Evolutionary conservation across 2,113 vertebrate genomes (phyloP).

Genomic region (Oryzias javanicus): DNA sequence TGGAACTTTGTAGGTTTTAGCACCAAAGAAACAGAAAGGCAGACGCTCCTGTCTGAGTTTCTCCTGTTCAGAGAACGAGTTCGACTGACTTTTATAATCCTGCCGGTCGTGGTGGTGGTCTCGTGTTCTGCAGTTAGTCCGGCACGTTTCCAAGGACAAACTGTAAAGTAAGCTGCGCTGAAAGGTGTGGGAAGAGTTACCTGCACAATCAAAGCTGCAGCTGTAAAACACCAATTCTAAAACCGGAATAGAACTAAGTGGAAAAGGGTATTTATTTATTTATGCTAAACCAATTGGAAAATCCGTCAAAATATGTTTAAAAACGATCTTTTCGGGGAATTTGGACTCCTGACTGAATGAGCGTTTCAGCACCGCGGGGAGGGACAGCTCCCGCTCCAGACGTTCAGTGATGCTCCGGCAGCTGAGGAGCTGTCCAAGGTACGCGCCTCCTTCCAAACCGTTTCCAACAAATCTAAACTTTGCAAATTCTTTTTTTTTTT

Average conservation of each 20-base stretch:
- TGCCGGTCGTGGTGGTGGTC: slow-evolving; percentile 8
- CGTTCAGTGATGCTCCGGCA: not conserved
- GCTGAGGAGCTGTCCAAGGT: slow-evolving; percentile 63
- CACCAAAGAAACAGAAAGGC: not conserved
- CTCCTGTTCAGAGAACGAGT: slow-evolving; percentile 23
- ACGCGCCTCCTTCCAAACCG: not conserved
- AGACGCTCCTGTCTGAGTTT: slow-evolving; percentile 1
- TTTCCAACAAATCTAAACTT: no score
- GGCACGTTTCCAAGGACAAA: slow-evolving; percentile 41
- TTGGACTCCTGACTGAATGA: slow-evolving; percentile 22
- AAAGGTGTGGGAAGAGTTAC: slow-evolving; percentile 21
- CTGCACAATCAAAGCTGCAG: slow-evolving; percentile 2
- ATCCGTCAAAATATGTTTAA: no score
- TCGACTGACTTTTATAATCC: slow-evolving; percentile 44
- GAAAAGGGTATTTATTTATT: no score
- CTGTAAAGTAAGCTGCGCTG: slow-evolving; percentile 21
- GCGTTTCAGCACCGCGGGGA: slow-evolving; percentile 68
- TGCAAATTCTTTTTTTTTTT: not conserved
- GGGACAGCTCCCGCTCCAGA: slow-evolving; percentile 65
- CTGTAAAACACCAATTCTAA: not conserved
- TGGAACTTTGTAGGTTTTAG: not conserved
- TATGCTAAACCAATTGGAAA: no score
- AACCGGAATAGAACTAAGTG: not conserved
- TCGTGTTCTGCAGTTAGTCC: slow-evolving; percentile 4
- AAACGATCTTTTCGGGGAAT: not conserved